Conservation (phyloP, 1,140 invertebrate genomes). For the Ephestia elutella region DNA sequence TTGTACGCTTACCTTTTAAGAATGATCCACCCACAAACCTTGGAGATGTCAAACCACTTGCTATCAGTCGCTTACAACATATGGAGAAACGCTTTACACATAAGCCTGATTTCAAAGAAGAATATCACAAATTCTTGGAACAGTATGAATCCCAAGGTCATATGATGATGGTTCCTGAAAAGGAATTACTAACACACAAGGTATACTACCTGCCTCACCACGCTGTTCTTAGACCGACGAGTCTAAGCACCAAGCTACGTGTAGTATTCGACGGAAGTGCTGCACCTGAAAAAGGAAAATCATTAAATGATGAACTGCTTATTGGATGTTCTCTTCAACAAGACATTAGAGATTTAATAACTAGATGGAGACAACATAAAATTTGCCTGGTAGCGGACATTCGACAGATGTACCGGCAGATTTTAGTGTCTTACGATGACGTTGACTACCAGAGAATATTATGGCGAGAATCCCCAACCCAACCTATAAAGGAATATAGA, state of each 20-base stretch:
- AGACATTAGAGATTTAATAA: slow-evolving; percentile 47
- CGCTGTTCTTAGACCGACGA: slow-evolving; percentile 18
- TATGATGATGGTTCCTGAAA: neutral
- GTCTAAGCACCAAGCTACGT: slow-evolving; percentile 11
- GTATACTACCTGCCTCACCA: slow-evolving; percentile 28
- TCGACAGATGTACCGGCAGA: slow-evolving; percentile 55
- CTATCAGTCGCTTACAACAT: too few relatives aligned
- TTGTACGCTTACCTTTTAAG: too few relatives aligned
- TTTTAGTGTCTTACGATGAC: slow-evolving; percentile 31
- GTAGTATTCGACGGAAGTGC: slow-evolving; percentile 15
- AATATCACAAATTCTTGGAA: too few relatives aligned
- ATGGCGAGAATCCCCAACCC: slow-evolving; percentile 30
- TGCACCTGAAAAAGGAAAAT: slow-evolving; percentile 13
- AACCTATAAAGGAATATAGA: too few relatives aligned
- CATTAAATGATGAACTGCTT: slow-evolving; percentile 21
- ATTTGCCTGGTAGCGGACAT: slow-evolving; percentile 52
- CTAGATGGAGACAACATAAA: slow-evolving; percentile 45
- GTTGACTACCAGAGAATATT: slow-evolving; percentile 42
- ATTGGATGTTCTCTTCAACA: slow-evolving; percentile 51
- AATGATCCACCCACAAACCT: too few relatives aligned
- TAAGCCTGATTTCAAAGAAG: too few relatives aligned
- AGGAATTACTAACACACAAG: neutral
- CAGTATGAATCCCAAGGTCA: too few relatives aligned
- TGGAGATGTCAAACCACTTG: too few relatives aligned
- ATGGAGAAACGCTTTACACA: too few relatives aligned